Conservation (phyloP, 1,140 invertebrate species). For the Bacillus rossius region DNA sequence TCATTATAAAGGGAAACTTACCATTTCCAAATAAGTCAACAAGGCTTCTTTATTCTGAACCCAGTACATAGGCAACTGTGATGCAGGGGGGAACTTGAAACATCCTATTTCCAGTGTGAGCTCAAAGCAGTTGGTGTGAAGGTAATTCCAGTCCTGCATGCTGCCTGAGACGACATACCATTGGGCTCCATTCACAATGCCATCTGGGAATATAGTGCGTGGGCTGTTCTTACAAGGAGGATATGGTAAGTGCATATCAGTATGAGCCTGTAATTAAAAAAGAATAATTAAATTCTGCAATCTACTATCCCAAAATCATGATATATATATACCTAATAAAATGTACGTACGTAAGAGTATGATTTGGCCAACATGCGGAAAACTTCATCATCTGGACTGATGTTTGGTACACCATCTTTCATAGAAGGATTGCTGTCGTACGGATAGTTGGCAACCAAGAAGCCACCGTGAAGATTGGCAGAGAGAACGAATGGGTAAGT, state of each 20-base stretch:
- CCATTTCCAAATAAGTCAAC: conserved; percentile 82
- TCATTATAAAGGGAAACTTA: conserved; percentile 30
- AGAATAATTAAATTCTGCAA: not conserved
- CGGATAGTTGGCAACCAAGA: conserved; percentile 91
- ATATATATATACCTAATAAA: not conserved
- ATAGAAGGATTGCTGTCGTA: conserved; percentile 65
- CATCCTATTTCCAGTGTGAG: conserved; percentile 94
- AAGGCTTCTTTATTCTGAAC: conserved; percentile 81
- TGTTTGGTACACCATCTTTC: conserved; percentile 40
- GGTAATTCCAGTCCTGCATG: conserved; percentile 99
- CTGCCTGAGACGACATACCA: conserved; percentile 90
- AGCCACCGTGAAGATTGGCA: conserved; percentile 93
- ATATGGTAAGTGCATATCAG: conserved; percentile 75
- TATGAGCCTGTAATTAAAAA: conserved; percentile 56
- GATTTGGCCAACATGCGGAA: conserved; percentile 76
- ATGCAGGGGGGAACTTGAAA: conserved; percentile 77
- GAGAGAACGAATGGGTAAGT: conserved; percentile 89
- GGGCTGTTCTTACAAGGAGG: conserved; percentile 44
- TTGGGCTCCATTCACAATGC: conserved; percentile 87
- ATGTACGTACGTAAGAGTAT: conserved; percentile 68
- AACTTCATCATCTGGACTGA: conserved; percentile 75
- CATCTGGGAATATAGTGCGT: conserved; percentile 66
- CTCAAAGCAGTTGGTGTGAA: conserved; percentile 89
- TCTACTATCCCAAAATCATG: not conserved
- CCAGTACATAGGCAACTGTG: conserved; percentile 79